phyloP scores from a whole-genome alignment of 2,888 invertebrate species.

The Blastobasis lacticolella region DNA sequence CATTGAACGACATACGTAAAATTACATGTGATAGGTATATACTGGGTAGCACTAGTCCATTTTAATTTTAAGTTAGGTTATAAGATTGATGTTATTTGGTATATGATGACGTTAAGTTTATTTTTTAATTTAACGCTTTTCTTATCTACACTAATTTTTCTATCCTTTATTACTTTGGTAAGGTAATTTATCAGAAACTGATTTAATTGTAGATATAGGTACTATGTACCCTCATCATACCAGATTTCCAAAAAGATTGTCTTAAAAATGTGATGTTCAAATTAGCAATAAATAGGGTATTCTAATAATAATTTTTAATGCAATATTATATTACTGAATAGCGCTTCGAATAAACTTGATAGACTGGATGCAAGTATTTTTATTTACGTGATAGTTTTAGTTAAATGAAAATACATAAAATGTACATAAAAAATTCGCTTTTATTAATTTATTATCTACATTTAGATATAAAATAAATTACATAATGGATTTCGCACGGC shows the following conservation, averaged over 20 bases:
- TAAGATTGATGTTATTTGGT: too few species aligned
- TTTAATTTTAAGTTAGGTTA: too few species aligned
- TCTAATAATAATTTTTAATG: not conserved
- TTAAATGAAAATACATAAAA: constrained; percentile 16
- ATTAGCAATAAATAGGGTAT: constrained; percentile 30
- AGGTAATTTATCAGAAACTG: too few species aligned
- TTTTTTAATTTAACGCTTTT: not conserved
- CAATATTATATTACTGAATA: constrained; percentile 19
- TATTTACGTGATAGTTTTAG: constrained; percentile 8
- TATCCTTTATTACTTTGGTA: too few species aligned
- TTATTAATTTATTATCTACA: constrained; percentile 56
- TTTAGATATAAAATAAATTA: constrained; percentile 74
- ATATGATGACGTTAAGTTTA: too few species aligned
- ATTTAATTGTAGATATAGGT: too few species aligned
- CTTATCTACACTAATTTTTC: not conserved
- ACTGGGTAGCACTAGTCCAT: too few species aligned
- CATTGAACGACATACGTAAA: too few species aligned
- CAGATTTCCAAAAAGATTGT: not conserved
- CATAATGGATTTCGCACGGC: constrained; percentile 48
- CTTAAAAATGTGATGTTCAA: constrained; percentile 24
- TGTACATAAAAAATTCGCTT: constrained; percentile 70
- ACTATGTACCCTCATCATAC: too few species aligned
- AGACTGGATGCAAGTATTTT: constrained; percentile 23
- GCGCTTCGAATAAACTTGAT: constrained; percentile 31
- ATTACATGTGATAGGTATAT: too few species aligned